Evolutionary conservation across 1,140 invertebrate species (phyloP).

Genomic region (Leucophenga varia): DNA sequence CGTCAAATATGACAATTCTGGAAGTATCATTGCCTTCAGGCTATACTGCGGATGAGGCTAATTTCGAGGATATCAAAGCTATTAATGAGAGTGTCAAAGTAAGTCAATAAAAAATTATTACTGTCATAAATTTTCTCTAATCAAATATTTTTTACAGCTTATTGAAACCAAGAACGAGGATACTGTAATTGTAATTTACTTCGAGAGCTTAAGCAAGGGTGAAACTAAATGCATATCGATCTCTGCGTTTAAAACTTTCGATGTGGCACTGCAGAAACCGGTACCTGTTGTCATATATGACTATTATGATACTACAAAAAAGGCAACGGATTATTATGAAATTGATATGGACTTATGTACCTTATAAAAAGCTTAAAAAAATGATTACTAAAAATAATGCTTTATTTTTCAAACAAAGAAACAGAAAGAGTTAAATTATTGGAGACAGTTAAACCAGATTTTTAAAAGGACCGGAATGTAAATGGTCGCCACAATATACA

Average conservation of each 20-base stretch:
- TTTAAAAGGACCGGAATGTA: too few species aligned
- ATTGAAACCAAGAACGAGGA: slow-evolving; percentile 77
- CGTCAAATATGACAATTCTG: slow-evolving; percentile 86
- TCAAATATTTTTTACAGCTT: slow-evolving; percentile 44
- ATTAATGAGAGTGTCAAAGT: slow-evolving; percentile 44
- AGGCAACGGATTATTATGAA: slow-evolving; percentile 44
- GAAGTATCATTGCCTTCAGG: slow-evolving; percentile 83
- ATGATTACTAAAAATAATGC: too few species aligned
- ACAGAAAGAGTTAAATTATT: too few species aligned
- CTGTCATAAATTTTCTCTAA: too few species aligned
- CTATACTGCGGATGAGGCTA: slow-evolving; percentile 60
- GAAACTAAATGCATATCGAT: slow-evolving; percentile 78
- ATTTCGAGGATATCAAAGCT: slow-evolving; percentile 27
- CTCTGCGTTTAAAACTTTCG: slow-evolving; percentile 78
- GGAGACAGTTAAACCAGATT: too few species aligned
- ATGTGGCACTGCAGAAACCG: slow-evolving; percentile 82
- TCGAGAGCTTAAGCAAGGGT: slow-evolving; percentile 70
- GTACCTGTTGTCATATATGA: slow-evolving; percentile 84
- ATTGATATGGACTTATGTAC: slow-evolving; percentile 40
- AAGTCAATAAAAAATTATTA: too few species aligned
- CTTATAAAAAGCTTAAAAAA: slow-evolving; percentile 41
- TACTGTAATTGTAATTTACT: slow-evolving; percentile 78
- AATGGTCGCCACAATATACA: too few species aligned
- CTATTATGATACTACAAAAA: slow-evolving; percentile 86
- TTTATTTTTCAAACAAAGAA: too few species aligned